Conservation (phyloP, 2,113 vertebrate species). For the Myrmecobius fasciatus region DNA sequence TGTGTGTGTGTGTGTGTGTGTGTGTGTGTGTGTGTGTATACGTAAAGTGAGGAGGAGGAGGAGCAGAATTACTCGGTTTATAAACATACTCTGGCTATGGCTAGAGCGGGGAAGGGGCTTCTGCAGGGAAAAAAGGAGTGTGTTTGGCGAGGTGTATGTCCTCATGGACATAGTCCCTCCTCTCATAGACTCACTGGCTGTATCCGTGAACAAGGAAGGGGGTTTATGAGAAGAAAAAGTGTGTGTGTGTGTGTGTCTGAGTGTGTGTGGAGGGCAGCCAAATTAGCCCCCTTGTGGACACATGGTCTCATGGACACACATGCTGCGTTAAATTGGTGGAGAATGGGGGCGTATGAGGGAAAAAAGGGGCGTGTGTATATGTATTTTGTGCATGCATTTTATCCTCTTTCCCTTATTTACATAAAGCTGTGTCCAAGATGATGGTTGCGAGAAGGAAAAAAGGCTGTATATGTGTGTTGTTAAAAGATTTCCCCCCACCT, state of each 20-base stretch:
- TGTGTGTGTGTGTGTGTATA: neutral
- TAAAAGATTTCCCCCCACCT: neutral
- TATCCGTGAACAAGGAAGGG: neutral
- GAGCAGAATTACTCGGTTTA: neutral
- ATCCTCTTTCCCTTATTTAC: neutral
- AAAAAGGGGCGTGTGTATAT: neutral
- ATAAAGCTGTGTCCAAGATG: neutral
- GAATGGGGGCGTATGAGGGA: neutral
- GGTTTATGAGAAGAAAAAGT: neutral
- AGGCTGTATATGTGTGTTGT: neutral
- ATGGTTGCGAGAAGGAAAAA: neutral
- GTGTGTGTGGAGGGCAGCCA: too few species aligned
- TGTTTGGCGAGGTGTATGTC: neutral
- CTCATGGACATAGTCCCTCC: too few species aligned
- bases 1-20: neutral
- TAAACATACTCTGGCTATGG: neutral
- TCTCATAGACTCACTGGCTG: neutral
- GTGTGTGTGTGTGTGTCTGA: neutral
- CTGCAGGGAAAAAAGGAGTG: neutral
- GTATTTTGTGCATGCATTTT: neutral
- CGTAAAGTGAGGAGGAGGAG: neutral
- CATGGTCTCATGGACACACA: neutral
- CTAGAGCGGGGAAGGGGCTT: neutral
- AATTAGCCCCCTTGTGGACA: neutral
- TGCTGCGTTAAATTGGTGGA: neutral